Percentiles rank a stretch among this genome's conserved stretches.
phyloP scores from a whole-genome alignment of 2,888 invertebrate species.

The Nomada flava region DNA sequence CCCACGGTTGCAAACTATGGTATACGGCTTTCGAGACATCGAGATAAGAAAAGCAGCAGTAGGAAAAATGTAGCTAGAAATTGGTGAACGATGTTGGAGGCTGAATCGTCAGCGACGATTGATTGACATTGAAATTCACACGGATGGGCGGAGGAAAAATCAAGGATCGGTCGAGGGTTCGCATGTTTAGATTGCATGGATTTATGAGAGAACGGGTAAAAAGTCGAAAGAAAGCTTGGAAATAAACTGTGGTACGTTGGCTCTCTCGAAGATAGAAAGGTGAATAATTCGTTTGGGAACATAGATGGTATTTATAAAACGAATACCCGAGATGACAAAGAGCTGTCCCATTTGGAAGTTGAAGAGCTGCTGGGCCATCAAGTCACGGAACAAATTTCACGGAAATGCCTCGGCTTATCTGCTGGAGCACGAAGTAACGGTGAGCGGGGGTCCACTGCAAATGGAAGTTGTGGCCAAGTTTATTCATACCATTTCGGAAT shows the following conservation, averaged over 20 bases:
- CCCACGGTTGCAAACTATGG: background rate
- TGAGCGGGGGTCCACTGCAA: conserved; percentile 68
- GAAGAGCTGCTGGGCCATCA: conserved; percentile 73
- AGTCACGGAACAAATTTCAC: conserved; percentile 51
- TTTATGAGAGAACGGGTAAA: conserved; percentile 61
- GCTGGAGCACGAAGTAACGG: conserved; percentile 76
- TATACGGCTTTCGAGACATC: background rate
- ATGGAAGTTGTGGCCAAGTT: conserved; percentile 77
- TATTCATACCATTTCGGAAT: conserved; percentile 71
- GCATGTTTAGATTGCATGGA: conserved; percentile 31
- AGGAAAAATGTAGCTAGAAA: conserved; percentile 12
- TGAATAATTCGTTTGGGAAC: background rate
- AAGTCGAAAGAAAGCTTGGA: conserved; percentile 53
- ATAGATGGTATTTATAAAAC: conserved; percentile 23
- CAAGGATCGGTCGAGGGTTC: conserved; percentile 29
- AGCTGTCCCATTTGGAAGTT: conserved; percentile 65
- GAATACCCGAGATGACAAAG: conserved; percentile 68
- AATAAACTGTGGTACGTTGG: background rate
- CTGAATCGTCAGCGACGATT: background rate
- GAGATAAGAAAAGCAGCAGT: too few relatives aligned
- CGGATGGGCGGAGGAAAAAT: conserved; percentile 59
- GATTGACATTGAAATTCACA: conserved; percentile 17
- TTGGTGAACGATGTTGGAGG: background rate
- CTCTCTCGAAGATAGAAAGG: background rate
- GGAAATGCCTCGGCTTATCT: conserved; percentile 59